Evolutionary conservation across 2,113 vertebrate genomes (phyloP), one percentile per base, ranked within the genome.

Genomic region (Hystrix brachyura): DNA sequence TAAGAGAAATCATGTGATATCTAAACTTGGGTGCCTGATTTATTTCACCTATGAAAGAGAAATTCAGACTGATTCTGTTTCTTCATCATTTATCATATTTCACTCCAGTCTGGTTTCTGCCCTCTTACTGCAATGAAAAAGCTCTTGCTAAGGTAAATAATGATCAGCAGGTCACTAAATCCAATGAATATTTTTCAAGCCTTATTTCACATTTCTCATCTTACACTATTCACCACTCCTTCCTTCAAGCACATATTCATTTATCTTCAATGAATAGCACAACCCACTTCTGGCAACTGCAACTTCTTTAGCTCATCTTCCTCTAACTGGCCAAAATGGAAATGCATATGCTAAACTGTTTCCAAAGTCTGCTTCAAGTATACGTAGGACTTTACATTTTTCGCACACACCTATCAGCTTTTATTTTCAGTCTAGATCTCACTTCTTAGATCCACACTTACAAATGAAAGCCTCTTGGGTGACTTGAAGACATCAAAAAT

Each of bases 361-460:
- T 92, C 57, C 79, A 62, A 91, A 89, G 17, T 60, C 29, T 29
- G 81, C 25, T 46, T 83, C 55, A 18, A 7, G 1, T 38, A 83
- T 14, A 81, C 1, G 25, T 38, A 62, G 79, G 32, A 86, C 25
- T 86, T 82, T 57, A 94, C 62, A 51, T 74, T 88, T 9, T 34
- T 38, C 7, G 25, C 46, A 67, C 13, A 90, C 2, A 83, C 34
- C 69, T 29, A 76, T 7, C 4, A n/a, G 51, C 25, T 95, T 97
- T 93, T 57, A 51, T 43, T 95, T 91, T 92, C 46, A 67, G 53
- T 94, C 60, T 57, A 71, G 21, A 91, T 82, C 4, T 92, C 12
- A 19, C 46, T 89, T 84, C 69, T 69, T 29, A 83, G 48, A 25
- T 80, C 27, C 9, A 65, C 7, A 32, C 7, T 53, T 92, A 51